A percentile compares a stretch with the other conserved stretches of the same genome.
phyloP scores from a whole-genome alignment of 2,113 vertebrate species.

The Geococcyx californianus region DNA sequence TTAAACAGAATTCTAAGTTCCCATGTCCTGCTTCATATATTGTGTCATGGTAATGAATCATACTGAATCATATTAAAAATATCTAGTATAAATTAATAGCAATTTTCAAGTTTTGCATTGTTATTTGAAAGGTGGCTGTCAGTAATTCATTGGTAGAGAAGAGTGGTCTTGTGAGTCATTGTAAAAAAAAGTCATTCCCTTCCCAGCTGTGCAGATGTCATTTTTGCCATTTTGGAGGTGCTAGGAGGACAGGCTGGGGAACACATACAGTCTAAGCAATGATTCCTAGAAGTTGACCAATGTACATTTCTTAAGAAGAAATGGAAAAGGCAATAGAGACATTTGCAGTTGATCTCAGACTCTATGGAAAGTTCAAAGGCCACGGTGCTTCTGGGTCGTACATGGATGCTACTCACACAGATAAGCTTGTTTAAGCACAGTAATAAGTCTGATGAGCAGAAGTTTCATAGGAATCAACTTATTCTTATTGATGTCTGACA shows the following conservation, averaged over 20 bases:
- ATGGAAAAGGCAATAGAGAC: not conserved
- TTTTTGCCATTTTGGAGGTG: not conserved
- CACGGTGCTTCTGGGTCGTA: not conserved
- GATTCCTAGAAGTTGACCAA: not conserved
- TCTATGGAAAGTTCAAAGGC: not conserved
- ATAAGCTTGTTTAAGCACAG: not conserved
- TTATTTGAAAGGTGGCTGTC: not conserved
- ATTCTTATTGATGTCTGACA: not conserved
- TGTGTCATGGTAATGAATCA: not conserved
- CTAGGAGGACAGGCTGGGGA: not conserved
- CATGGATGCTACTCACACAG: not conserved
- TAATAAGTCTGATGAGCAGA: not conserved
- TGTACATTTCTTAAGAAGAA: not conserved
- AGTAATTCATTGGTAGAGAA: not conserved
- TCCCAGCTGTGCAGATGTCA: not conserved
- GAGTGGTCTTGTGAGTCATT: not conserved
- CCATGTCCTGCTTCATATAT: not conserved
- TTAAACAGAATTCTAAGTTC: not conserved
- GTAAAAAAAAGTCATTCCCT: not conserved
- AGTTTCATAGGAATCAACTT: not conserved
- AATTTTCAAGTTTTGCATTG: not conserved
- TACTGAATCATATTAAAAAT: not conserved
- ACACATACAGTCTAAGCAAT: not conserved
- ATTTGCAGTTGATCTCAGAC: not conserved
- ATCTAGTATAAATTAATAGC: not conserved